Evolutionary conservation across 2,113 vertebrate species (phyloP).

Genomic region (Podarcis raffonei): DNA sequence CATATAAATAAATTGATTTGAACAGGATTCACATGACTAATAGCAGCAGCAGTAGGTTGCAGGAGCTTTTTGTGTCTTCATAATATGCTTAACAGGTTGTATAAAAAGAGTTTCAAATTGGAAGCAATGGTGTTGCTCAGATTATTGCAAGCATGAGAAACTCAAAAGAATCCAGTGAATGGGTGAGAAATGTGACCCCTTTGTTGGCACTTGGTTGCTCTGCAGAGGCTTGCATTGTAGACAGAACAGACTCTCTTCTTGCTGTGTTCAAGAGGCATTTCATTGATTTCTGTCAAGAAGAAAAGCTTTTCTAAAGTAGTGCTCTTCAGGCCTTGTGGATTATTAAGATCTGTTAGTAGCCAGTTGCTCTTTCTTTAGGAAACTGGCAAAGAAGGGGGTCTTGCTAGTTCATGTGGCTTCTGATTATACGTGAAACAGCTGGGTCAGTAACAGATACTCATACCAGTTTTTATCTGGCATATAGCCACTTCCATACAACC

Average conservation of each 20-base stretch:
- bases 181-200: conserved; percentile 51
- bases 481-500: conserved; percentile 45
- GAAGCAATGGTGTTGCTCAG: conserved; percentile 21
- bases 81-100: conserved; percentile 52
- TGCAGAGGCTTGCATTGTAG: conserved; percentile 47
- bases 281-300: conserved; percentile 72
- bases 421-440: conserved; percentile 70
- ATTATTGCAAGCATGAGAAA: conserved; percentile 51
- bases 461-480: conserved; percentile 63
- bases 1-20: conserved; percentile 25
- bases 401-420: conserved; percentile 66
- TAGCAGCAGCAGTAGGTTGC: conserved; percentile 23
- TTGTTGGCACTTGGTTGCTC: conserved; percentile 52
- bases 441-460: conserved; percentile 57
- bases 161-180: conserved; percentile 31
- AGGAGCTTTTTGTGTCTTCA: conserved; percentile 19
- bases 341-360: conserved; percentile 75
- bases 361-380: conserved; percentile 74
- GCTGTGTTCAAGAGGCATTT: conserved; percentile 74
- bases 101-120: conserved; percentile 22
- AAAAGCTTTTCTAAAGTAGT: conserved; percentile 49
- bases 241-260: conserved; percentile 59
- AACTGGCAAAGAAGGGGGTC: conserved; percentile 63
- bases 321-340: conserved; percentile 65
- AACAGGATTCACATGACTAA: conserved; percentile 30